Base-by-base conservation (phyloP, 2,797 vertebrate genomes). In the Pangasius larnaudii region DNA sequence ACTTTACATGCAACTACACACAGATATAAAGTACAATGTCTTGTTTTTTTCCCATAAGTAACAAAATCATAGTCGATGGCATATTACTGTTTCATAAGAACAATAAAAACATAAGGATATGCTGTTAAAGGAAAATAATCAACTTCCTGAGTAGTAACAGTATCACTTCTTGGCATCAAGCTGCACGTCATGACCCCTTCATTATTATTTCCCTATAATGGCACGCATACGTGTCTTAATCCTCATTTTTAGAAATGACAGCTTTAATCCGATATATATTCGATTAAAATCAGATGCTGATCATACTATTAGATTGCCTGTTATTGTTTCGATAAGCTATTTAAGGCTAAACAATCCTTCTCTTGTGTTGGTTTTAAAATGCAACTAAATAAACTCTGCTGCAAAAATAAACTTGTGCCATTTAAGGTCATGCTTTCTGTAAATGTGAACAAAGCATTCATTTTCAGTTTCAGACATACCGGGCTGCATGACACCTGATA, bases 391-490 rank as follows among this genome's bases (percentile, higher is more conserved):
- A 6, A 65, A 46, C 5, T 63, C 58, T 42, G 24, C 36, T 42
- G 19, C 58, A 39, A n/a, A 2, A 42, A 61, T 27, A 61, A 36
- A 16, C 10, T 0, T 18, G 5, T 16, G 16, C 11, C 2, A 51
- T 22, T 30, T 61, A 11, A 61, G 22, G 56, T n/a, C 42, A 84
- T 13, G 46, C 27, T 49, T 77, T 58, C 24, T 46, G 11, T 39
- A 69, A 80, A 67, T 0, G 9, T 27, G 16, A 80, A 85, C 63
- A 85, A 85, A 67, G 63, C 65, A 30, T 53, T 72, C 30, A 14
- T 59, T 78, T 81, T 59, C 5, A 22, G 8, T 74, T 81, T 22
- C 2, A 24, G 19, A 63, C 14, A 53, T 4, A 51, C 22, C 2
- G 36, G 46, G 8, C 5, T 1, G n/a, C 13, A 67, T 67, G 71